These are phyloP conservation scores for Alligator sinensis DNA, from an alignment of 2,113 vertebrate genomes.

Conservation along the genomic window DNA sequence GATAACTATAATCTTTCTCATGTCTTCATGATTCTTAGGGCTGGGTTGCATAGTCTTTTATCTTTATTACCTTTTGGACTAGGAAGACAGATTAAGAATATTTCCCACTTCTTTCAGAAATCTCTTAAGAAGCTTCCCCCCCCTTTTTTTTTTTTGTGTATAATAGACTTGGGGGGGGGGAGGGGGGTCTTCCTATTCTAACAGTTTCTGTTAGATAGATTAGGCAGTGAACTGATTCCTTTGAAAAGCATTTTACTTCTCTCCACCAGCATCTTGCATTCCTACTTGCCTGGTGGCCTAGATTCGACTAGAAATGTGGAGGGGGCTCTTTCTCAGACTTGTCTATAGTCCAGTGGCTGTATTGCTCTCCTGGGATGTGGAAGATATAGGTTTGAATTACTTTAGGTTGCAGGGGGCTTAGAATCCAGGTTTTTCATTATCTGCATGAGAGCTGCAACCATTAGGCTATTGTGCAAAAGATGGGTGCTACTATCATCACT, in stretches of 20 bases:
- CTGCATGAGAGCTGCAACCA: no score
- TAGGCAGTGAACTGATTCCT: not conserved
- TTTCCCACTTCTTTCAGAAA: not conserved
- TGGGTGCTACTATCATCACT: no score
- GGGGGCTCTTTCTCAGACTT: no score
- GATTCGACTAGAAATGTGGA: not conserved
- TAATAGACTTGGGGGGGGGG: not conserved
- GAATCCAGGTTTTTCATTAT: no score
- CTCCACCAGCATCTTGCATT: accelerated
- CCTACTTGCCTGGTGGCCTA: not conserved
- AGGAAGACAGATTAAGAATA: not conserved
- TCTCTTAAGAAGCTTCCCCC: not conserved
- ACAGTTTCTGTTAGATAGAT: not conserved
- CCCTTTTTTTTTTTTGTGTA: not conserved
- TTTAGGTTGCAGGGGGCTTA: no score
- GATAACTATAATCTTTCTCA: not conserved
- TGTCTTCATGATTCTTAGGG: no score
- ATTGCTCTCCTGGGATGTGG: no score
- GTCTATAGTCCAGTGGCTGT: no score
- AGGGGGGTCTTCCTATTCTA: not conserved
- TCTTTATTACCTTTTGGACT: not conserved
- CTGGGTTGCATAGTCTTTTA: not conserved
- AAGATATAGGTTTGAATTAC: no score
- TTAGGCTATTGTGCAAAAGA: no score
- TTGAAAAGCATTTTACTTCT: accelerated